Evolutionary conservation across 2,888 invertebrate species (phyloP).

Genomic region (Drosophila affinis): DNA sequence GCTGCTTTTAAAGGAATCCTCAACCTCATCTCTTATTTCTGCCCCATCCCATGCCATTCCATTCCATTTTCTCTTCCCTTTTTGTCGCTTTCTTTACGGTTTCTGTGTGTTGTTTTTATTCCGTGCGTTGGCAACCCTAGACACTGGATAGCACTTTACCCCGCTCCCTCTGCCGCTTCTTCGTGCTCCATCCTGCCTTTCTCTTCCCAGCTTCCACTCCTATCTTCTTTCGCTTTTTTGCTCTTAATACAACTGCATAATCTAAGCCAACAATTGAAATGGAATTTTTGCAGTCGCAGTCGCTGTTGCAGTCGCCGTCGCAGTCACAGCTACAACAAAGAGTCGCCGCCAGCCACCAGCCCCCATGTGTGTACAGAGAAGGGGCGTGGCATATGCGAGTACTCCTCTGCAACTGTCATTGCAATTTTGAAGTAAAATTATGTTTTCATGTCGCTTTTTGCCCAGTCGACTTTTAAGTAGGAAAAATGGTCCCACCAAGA

Average conservation of each 20-base stretch:
- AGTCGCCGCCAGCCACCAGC: constrained; percentile 45
- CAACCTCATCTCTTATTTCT: background rate
- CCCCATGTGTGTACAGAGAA: constrained; percentile 39
- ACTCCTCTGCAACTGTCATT: constrained; percentile 68
- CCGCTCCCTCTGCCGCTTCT: constrained; percentile 3
- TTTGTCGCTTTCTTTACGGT: constrained; percentile 22
- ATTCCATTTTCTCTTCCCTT: constrained; percentile 1
- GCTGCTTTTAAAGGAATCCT: constrained; percentile 40
- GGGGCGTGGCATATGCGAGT: constrained; percentile 29
- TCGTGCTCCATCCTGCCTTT: constrained; percentile 25
- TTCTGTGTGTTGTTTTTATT: constrained; percentile 6
- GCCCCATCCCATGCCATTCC: background rate
- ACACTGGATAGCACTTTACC: constrained; percentile 32
- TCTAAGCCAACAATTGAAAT: constrained; percentile 81
- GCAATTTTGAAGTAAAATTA: constrained; percentile 76
- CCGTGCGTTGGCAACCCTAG: constrained; percentile 33
- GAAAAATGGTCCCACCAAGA: constrained; percentile 52
- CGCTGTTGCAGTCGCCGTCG: constrained; percentile 33
- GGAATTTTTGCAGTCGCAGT: constrained; percentile 69
- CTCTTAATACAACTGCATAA: constrained; percentile 80
- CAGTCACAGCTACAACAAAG: constrained; percentile 29
- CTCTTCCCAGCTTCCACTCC: background rate
- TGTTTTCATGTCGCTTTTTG: constrained; percentile 72
- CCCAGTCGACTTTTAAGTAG: constrained; percentile 61
- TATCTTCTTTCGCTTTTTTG: constrained; percentile 17